Evolutionary conservation across 2,797 vertebrate genomes (phyloP).

Genomic region (Hapalemur alaotrensis): DNA sequence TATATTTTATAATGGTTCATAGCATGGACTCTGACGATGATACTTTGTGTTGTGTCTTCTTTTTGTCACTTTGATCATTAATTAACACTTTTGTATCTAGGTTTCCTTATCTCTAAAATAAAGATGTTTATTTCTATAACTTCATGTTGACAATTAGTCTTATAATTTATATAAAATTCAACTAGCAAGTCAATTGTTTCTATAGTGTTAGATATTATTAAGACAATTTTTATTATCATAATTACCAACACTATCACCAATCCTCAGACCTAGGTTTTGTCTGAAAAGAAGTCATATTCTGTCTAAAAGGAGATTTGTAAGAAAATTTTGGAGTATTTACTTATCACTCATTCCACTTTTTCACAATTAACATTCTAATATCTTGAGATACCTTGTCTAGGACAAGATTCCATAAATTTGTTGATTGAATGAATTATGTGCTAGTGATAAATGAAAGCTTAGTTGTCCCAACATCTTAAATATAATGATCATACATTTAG

Average conservation of each 20-base stretch:
- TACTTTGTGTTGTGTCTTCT: not conserved
- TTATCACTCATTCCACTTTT: not conserved
- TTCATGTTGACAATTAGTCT: not conserved
- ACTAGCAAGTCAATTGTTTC: not conserved
- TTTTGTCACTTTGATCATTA: not conserved
- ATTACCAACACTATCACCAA: not conserved
- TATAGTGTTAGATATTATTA: not conserved
- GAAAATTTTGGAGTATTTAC: not conserved
- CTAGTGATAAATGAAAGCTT: not conserved
- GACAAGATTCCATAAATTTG: not conserved
- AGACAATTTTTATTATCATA: not conserved
- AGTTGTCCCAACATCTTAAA: not conserved
- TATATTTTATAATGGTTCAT: not conserved
- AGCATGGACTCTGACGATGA: not conserved
- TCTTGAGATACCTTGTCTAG: not conserved
- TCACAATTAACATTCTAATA: not conserved
- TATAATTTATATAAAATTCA: not conserved
- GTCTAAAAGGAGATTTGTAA: not conserved
- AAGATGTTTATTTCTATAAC: not conserved
- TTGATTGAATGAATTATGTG: not conserved
- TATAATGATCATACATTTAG: not conserved
- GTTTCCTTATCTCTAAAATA: conserved; percentile 25
- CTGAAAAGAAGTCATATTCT: not conserved
- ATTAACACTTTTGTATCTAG: not conserved
- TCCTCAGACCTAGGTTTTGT: not conserved